Evolutionary conservation across 2,113 vertebrate species (phyloP).

Genomic region (Picathartes gymnocephalus): DNA sequence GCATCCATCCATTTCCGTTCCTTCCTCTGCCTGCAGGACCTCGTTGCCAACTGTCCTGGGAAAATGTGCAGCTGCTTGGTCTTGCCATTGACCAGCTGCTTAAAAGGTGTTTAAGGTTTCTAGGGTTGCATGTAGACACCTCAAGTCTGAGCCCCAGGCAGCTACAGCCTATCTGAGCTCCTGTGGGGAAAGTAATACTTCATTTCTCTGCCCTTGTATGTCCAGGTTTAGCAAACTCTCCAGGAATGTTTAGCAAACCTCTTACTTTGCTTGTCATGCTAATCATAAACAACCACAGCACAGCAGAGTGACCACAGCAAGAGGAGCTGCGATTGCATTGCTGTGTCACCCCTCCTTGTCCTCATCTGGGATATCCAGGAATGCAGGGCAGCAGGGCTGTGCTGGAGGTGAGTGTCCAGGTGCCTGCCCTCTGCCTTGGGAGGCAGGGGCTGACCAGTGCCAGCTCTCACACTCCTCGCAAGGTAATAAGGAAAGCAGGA

Average conservation of each 20-base stretch:
- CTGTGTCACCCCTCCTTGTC: neutral
- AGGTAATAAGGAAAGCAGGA: neutral
- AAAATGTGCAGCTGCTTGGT: neutral
- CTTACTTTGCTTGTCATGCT: neutral
- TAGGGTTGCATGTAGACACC: neutral
- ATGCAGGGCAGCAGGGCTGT: neutral
- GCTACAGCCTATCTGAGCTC: neutral
- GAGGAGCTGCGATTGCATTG: accelerated
- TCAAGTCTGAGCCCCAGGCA: neutral
- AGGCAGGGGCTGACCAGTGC: neutral
- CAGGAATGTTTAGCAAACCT: neutral
- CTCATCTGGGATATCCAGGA: neutral
- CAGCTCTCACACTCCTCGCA: accelerated
- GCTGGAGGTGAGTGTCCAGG: neutral
- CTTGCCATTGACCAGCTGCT: neutral
- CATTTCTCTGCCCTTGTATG: neutral
- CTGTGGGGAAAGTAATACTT: neutral
- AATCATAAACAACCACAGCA: neutral
- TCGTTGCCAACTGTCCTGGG: neutral
- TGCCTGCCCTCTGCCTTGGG: accelerated
- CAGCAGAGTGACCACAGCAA: accelerated
- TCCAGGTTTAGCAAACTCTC: neutral
- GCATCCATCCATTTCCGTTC: neutral
- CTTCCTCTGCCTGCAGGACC: neutral
- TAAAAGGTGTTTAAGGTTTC: neutral